These are phyloP conservation scores for Leucania comma DNA, from an alignment of 2,888 invertebrate species.

Conservation along the genomic window DNA sequence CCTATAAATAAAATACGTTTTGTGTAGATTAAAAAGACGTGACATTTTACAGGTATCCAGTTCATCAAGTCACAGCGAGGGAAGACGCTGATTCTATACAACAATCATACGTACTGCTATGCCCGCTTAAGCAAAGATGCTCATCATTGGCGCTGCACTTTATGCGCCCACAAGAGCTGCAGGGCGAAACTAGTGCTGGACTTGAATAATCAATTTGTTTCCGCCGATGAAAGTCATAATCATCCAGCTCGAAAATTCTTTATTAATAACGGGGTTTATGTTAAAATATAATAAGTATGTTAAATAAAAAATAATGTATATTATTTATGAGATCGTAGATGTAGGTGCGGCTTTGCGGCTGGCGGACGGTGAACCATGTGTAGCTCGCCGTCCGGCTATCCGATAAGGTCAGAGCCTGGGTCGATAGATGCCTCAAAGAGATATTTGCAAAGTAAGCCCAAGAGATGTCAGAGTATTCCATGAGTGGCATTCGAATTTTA, in stretches of 20 bases:
- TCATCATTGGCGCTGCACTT: slow-evolving; percentile 36
- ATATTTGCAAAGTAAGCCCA: too few species aligned
- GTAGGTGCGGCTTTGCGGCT: too few species aligned
- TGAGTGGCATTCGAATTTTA: too few species aligned
- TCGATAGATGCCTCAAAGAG: too few species aligned
- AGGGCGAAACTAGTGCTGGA: slow-evolving; percentile 31
- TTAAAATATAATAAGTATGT: slow-evolving; percentile 7
- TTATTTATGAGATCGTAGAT: too few species aligned
- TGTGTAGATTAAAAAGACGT: neutral
- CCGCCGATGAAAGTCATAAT: slow-evolving; percentile 17
- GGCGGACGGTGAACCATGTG: too few species aligned
- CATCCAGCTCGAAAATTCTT: slow-evolving; percentile 24
- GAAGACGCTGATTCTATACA: slow-evolving; percentile 11
- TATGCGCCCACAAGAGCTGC: slow-evolving; percentile 25
- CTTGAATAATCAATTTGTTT: slow-evolving; percentile 9
- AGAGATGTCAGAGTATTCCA: too few species aligned
- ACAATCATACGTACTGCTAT: slow-evolving; percentile 12
- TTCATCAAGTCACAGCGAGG: slow-evolving; percentile 27
- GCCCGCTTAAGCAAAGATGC: slow-evolving; percentile 10
- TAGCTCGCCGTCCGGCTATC: too few species aligned
- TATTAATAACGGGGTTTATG: slow-evolving; percentile 7
- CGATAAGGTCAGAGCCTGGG: too few species aligned
- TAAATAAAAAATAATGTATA: too few species aligned
- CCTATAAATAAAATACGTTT: neutral
- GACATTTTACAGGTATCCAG: slow-evolving; percentile 17